phyloP scores from a whole-genome alignment of 2,797 vertebrate species.

The Limnodromus scolopaceus region DNA sequence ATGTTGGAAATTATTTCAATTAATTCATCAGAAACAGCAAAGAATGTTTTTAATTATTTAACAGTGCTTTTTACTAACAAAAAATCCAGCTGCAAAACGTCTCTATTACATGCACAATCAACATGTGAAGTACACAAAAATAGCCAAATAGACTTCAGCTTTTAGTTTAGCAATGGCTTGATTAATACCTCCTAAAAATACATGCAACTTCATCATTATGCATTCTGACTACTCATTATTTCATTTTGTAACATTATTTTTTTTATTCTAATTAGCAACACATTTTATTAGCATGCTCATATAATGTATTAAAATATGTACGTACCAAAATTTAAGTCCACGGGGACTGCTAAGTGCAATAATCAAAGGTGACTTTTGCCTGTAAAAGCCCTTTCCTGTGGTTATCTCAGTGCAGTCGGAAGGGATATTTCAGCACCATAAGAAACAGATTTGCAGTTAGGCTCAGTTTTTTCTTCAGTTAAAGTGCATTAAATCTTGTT shows the following conservation, averaged over 20 bases:
- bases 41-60: constrained; percentile 72
- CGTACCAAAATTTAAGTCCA: constrained; percentile 83
- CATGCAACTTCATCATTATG: constrained; percentile 61
- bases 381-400: constrained; percentile 84
- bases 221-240: constrained; percentile 35
- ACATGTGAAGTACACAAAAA: constrained; percentile 57
- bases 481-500: constrained; percentile 83
- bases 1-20: constrained; percentile 52
- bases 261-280: constrained; percentile 11
- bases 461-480: constrained; percentile 81
- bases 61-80: constrained; percentile 39
- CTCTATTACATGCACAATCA: constrained; percentile 46
- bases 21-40: constrained; percentile 49
- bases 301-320: constrained; percentile 72
- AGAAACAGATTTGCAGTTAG: constrained; percentile 78
- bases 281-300: constrained; percentile 71
- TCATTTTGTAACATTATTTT: not conserved
- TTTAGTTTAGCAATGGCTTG: constrained; percentile 41
- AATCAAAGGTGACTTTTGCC: constrained; percentile 82
- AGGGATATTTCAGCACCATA: constrained; percentile 85
- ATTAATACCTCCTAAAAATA: constrained; percentile 63
- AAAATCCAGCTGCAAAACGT: constrained; percentile 17
- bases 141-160: constrained; percentile 28
- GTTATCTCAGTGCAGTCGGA: constrained; percentile 80
- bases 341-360: constrained; percentile 79